A percentile compares a stretch with the other conserved stretches of the same genome.
Conservation (phyloP, 2,888 invertebrate genomes). For the Epistrophe grossulariae region DNA sequence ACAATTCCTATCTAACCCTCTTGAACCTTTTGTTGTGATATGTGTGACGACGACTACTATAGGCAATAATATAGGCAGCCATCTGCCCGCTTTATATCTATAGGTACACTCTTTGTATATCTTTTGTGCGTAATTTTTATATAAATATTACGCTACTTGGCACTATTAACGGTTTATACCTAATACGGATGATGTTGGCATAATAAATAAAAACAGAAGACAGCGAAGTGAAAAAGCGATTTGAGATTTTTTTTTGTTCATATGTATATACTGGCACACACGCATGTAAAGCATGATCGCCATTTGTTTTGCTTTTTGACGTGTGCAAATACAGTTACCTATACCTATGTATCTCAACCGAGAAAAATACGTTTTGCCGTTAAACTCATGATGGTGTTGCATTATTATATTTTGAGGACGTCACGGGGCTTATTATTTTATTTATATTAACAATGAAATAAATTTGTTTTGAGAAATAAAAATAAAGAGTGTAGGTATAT, state of each 20-base stretch:
- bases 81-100: slow-evolving; percentile 68
- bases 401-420: no score
- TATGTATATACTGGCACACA: slow-evolving; percentile 33
- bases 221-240: slow-evolving; percentile 49
- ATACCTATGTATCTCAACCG: background rate
- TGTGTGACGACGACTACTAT: slow-evolving; percentile 35
- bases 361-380: background rate
- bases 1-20: slow-evolving; percentile 55
- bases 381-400: slow-evolving; percentile 18
- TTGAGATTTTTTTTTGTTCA: slow-evolving; percentile 29
- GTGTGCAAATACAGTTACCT: slow-evolving; percentile 42
- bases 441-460: no score
- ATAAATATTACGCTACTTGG: slow-evolving; percentile 72
- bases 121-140: slow-evolving; percentile 70
- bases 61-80: slow-evolving; percentile 38
- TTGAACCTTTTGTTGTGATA: slow-evolving; percentile 61
- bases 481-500: no score
- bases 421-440: no score
- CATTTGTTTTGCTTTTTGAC: slow-evolving; percentile 63
- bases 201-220: slow-evolving; percentile 67
- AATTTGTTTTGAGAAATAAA: no score
- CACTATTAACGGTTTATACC: slow-evolving; percentile 65
- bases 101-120: slow-evolving; percentile 38
- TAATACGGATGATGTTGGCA: slow-evolving; percentile 72
- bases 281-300: slow-evolving; percentile 68